These are phyloP conservation scores for Rhagonycha lutea DNA, from an alignment of 2,888 invertebrate species.

Conservation along the genomic window DNA sequence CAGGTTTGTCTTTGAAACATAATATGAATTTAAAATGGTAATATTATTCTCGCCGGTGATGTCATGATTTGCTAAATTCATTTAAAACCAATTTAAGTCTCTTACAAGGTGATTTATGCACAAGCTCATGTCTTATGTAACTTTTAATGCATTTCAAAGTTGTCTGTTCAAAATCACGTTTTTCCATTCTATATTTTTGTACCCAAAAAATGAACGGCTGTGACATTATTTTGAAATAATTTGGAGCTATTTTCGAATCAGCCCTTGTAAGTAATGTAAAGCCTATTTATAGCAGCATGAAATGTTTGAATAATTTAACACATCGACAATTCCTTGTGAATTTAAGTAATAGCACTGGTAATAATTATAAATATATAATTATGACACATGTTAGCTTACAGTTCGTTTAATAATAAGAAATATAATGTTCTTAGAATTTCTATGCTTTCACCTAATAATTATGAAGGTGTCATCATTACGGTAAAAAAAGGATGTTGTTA, in stretches of 20 bases:
- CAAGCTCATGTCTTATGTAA: not conserved
- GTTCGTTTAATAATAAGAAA: not conserved
- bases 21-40: slow-evolving; percentile 10
- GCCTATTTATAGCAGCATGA: not conserved
- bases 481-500: not conserved
- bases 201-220: not conserved
- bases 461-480: not conserved
- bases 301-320: not conserved
- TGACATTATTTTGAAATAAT: not conserved
- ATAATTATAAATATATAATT: not conserved
- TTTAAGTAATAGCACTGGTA: not conserved
- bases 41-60: slow-evolving; percentile 28
- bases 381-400: not conserved
- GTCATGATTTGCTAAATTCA: slow-evolving; percentile 28
- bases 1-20: slow-evolving; percentile 20
- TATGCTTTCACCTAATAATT: not conserved
- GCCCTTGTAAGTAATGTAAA: not conserved
- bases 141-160: not conserved
- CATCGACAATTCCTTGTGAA: not conserved
- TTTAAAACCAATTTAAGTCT: slow-evolving; percentile 20
- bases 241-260: not conserved
- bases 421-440: not conserved
- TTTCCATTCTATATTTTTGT: not conserved
- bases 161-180: not conserved
- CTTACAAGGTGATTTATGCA: slow-evolving; percentile 19